Evolutionary conservation across 1,140 invertebrate genomes (phyloP).

Genomic region (Drosophila aff.): DNA sequence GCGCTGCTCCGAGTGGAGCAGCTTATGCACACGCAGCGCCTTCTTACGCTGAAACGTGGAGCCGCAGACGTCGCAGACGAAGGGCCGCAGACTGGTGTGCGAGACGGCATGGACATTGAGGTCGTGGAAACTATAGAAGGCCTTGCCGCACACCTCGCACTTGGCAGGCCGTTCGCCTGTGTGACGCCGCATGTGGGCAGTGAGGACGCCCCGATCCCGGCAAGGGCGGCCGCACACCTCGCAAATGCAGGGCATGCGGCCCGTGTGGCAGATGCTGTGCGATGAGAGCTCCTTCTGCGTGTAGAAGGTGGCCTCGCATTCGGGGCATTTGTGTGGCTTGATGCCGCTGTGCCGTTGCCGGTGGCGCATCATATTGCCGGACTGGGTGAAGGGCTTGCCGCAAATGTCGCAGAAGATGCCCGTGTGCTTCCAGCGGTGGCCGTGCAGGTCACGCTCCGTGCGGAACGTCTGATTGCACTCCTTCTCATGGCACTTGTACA

Average conservation of each 20-base stretch:
- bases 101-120: constrained; percentile 84
- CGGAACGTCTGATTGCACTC: constrained; percentile 70
- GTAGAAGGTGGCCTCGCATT: constrained; percentile 72
- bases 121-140: constrained; percentile 76
- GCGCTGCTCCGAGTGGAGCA: constrained; percentile 86
- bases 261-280: constrained; percentile 76
- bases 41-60: constrained; percentile 79
- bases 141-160: constrained; percentile 86
- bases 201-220: constrained; percentile 85
- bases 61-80: constrained; percentile 86
- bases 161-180: constrained; percentile 91
- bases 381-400: constrained; percentile 74
- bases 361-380: constrained; percentile 78
- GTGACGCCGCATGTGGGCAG: constrained; percentile 90
- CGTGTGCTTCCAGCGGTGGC: constrained; percentile 78
- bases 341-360: constrained; percentile 78
- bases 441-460: constrained; percentile 66
- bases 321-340: constrained; percentile 71
- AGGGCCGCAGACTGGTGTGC: constrained; percentile 86
- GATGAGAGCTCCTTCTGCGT: constrained; percentile 76
- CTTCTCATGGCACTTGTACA: constrained; percentile 57
- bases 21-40: constrained; percentile 75
- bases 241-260: constrained; percentile 75
- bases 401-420: constrained; percentile 81
- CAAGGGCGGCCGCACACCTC: constrained; percentile 75